Conservation (phyloP, 2,113 vertebrate species). For the Willisornis vidua region DNA sequence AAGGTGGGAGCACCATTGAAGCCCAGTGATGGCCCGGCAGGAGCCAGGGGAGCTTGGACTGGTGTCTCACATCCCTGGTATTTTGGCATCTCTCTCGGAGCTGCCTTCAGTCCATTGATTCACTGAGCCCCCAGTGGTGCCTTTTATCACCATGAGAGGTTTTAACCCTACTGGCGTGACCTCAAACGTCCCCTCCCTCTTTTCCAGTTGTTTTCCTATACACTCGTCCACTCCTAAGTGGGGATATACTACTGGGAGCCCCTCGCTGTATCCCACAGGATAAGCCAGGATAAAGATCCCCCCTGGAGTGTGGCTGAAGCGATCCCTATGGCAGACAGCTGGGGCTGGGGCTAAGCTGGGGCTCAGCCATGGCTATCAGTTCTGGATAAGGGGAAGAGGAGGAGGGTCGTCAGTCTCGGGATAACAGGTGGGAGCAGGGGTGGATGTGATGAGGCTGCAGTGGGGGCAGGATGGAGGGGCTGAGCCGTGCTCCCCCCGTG, state of each 20-base stretch:
- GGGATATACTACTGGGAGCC: constrained; percentile 2
- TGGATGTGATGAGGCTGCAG: neutral
- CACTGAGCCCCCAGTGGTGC: neutral
- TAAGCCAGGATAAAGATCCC: constrained; percentile 40
- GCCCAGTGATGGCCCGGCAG: neutral
- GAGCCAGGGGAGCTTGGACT: neutral
- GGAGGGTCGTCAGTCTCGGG: neutral
- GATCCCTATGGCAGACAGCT: constrained; percentile 32
- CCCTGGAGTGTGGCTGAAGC: neutral
- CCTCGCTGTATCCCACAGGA: rapidly evolving
- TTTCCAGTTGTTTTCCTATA: neutral
- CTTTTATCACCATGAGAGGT: neutral
- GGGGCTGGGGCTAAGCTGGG: constrained; percentile 20
- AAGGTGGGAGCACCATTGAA: rapidly evolving
- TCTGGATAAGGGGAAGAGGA: neutral
- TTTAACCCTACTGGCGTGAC: neutral
- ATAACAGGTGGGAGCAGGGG: neutral
- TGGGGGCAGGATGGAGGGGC: neutral
- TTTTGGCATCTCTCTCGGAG: neutral
- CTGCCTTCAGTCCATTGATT: rapidly evolving
- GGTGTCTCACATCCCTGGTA: neutral
- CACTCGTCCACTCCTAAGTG: neutral
- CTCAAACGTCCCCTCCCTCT: neutral
- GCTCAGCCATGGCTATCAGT: neutral
- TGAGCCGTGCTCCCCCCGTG: rapidly evolving